These are phyloP conservation scores for Herpetotheres cachinnans DNA, from an alignment of 2,113 vertebrate species.

Conservation along the genomic window DNA sequence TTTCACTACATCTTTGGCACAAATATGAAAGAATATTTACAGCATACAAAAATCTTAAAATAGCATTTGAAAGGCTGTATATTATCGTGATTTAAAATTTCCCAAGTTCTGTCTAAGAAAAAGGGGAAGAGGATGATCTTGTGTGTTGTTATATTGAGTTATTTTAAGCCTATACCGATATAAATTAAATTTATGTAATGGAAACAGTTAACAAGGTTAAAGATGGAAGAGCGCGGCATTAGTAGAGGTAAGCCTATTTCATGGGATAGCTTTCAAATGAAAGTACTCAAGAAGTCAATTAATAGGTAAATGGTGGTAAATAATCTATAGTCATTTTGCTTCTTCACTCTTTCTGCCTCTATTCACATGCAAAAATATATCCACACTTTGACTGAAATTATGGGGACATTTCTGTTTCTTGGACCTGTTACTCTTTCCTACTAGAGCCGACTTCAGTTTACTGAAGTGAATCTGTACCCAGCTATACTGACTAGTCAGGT, in stretches of 20 bases:
- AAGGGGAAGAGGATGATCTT: background rate
- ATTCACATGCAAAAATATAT: background rate
- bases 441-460: background rate
- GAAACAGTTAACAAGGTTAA: background rate
- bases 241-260: background rate
- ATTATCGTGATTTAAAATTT: background rate
- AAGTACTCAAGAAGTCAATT: background rate
- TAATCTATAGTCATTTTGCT: background rate
- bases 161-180: background rate
- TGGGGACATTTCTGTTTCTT: background rate
- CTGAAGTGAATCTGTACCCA: background rate
- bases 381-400: background rate
- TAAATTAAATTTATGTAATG: background rate
- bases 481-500: background rate
- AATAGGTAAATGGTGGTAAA: background rate
- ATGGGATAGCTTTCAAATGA: background rate
- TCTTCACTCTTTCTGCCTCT: background rate
- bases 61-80: background rate
- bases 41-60: background rate
- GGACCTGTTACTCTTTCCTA: background rate
- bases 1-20: background rate
- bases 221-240: background rate
- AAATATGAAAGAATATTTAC: background rate
- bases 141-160: background rate
- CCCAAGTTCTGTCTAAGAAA: background rate